Percentiles rank a stretch among this genome's conserved stretches.
These are phyloP conservation scores for Pseudomyrmex pallidus DNA, from an alignment of 1,140 invertebrate genomes.

Conservation along the genomic window DNA sequence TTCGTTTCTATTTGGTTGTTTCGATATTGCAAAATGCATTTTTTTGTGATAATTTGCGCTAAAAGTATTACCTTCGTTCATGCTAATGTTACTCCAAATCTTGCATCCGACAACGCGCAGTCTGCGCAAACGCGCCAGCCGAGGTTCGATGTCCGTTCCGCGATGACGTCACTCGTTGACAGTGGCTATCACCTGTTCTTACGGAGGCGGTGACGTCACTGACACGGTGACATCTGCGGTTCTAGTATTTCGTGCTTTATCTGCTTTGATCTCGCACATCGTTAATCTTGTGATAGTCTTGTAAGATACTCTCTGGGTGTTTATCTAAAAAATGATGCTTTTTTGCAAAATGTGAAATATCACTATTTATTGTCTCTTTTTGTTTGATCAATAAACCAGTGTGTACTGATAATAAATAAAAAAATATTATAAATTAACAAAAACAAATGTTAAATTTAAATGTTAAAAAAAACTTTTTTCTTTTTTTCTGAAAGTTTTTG, in stretches of 20 bases:
- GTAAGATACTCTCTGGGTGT: too few relatives aligned
- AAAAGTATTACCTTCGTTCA: neutral
- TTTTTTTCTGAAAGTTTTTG: too few relatives aligned
- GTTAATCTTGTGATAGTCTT: neutral
- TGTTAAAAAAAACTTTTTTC: too few relatives aligned
- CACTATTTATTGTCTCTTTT: too few relatives aligned
- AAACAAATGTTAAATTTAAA: too few relatives aligned
- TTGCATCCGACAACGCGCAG: conserved; percentile 35
- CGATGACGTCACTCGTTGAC: conserved; percentile 67
- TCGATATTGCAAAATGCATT: neutral
- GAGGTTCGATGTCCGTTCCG: conserved; percentile 71
- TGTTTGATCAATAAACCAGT: too few relatives aligned
- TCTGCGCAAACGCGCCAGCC: conserved; percentile 67
- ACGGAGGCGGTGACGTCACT: conserved; percentile 62
- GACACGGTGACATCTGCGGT: conserved; percentile 57
- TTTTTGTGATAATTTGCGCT: neutral
- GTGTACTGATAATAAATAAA: too few relatives aligned
- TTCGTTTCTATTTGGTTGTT: too few relatives aligned
- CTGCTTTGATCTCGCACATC: neutral
- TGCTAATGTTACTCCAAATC: conserved; percentile 45
- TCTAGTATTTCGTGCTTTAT: neutral
- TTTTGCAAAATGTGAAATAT: too few relatives aligned
- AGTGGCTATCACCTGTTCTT: conserved; percentile 70
- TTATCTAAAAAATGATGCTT: too few relatives aligned
- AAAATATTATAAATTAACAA: too few relatives aligned